These are phyloP conservation scores for Horisme vitalbata DNA, from an alignment of 2,888 invertebrate genomes.

Conservation along the genomic window DNA sequence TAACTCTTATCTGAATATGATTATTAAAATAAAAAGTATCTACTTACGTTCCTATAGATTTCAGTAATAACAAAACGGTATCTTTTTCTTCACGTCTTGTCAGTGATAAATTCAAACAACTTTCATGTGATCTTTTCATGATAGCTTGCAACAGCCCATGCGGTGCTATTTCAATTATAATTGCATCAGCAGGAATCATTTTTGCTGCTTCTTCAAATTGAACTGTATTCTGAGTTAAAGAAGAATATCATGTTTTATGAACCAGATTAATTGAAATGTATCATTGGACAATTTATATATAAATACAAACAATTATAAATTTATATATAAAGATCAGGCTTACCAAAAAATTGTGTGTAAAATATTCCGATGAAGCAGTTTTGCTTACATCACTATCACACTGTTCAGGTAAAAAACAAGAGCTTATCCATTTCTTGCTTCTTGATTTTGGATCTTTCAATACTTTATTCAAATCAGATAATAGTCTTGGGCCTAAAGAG, in stretches of 20 bases:
- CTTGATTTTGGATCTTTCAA: slow-evolving; percentile 85
- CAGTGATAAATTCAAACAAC: slow-evolving; percentile 86
- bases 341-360: slow-evolving; percentile 89
- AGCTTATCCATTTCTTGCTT: slow-evolving; percentile 90
- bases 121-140: slow-evolving; percentile 86
- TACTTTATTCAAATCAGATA: slow-evolving; percentile 80
- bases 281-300: too few species aligned
- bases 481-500: slow-evolving; percentile 80
- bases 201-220: slow-evolving; percentile 89
- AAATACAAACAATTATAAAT: too few species aligned
- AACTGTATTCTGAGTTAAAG: slow-evolving; percentile 76
- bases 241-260: too few species aligned
- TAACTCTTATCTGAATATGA: too few species aligned
- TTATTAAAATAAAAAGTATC: too few species aligned
- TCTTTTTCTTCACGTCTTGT: slow-evolving; percentile 86
- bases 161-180: slow-evolving; percentile 92
- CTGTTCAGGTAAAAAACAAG: slow-evolving; percentile 85
- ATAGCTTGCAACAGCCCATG: slow-evolving; percentile 93
- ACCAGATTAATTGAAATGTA: too few species aligned
- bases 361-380: slow-evolving; percentile 90
- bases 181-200: slow-evolving; percentile 88
- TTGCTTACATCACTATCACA: slow-evolving; percentile 85
- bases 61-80: slow-evolving; percentile 74
- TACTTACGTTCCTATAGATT: slow-evolving; percentile 77
- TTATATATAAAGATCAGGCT: too few species aligned